These are phyloP conservation scores for Vulpes ferrilata DNA, from an alignment of 2,113 vertebrate genomes.

Conservation along the genomic window DNA sequence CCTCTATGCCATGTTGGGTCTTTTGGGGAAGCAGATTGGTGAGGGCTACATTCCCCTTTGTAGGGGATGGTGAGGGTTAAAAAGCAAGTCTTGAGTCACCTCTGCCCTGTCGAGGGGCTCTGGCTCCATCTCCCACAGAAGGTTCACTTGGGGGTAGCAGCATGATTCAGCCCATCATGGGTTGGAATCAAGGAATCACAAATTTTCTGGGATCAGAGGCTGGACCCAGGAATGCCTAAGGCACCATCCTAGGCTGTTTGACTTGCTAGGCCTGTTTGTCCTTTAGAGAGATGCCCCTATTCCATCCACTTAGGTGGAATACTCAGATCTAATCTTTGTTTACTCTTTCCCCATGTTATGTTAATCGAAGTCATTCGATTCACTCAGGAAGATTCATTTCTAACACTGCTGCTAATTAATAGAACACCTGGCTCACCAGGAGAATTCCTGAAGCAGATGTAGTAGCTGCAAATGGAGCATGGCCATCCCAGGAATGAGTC, in stretches of 20 bases:
- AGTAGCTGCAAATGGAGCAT: neutral
- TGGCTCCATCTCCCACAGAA: neutral
- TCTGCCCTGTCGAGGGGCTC: neutral
- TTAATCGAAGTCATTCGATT: neutral
- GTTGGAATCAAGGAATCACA: neutral
- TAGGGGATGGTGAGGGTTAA: neutral
- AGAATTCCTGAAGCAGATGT: neutral
- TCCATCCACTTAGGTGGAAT: neutral
- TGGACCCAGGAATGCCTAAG: neutral
- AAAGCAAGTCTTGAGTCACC: neutral
- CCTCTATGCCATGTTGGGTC: neutral
- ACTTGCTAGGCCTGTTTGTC: neutral
- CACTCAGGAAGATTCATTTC: neutral
- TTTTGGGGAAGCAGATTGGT: neutral
- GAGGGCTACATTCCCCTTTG: neutral
- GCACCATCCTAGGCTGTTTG: neutral
- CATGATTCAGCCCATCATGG: neutral
- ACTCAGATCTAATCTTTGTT: neutral
- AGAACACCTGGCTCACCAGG: neutral
- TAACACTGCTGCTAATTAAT: neutral
- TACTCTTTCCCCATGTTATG: neutral
- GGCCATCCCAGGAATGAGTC: neutral
- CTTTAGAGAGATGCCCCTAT: neutral
- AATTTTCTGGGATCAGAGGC: conserved; percentile 37
- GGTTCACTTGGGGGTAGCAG: neutral